Conservation (phyloP, 2,888 invertebrate genomes). For the Zaprionus obscuricornis region DNA sequence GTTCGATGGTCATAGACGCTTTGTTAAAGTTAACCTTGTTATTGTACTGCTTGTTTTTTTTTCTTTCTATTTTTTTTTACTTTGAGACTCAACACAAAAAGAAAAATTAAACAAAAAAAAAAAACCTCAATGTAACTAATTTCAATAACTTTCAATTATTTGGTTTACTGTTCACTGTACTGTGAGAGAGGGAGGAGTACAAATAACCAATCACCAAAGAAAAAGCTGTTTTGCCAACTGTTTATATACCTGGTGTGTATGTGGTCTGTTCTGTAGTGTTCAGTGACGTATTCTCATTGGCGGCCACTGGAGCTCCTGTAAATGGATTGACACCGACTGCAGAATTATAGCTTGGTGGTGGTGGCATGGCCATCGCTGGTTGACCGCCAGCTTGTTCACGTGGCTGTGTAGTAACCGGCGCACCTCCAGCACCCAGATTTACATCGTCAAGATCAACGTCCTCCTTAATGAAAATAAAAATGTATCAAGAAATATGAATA, state of each 20-base stretch:
- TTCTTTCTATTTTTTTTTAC: conserved; percentile 14
- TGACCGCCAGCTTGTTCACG: conserved; percentile 79
- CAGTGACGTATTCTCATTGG: conserved; percentile 83
- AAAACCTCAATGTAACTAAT: too few relatives aligned
- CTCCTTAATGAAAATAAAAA: conserved; percentile 72
- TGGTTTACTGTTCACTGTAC: too few relatives aligned
- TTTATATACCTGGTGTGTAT: conserved; percentile 84
- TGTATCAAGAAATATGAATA: background rate
- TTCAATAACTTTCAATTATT: too few relatives aligned
- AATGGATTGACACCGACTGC: conserved; percentile 83
- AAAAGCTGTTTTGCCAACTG: conserved; percentile 1
- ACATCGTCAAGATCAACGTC: conserved; percentile 83
- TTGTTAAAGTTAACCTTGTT: conserved; percentile 50
- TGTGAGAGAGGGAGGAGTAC: too few relatives aligned
- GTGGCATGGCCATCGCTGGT: conserved; percentile 82
- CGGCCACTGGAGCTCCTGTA: conserved; percentile 81
- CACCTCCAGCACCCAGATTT: conserved; percentile 72
- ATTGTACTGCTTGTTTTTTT: conserved; percentile 41
- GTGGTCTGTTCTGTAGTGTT: conserved; percentile 83
- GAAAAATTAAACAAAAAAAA: background rate
- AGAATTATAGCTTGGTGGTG: conserved; percentile 74
- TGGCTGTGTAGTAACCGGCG: conserved; percentile 80
- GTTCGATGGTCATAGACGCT: conserved; percentile 81
- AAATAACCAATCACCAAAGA: too few relatives aligned
- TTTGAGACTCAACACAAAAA: background rate